Conservation (phyloP, 2,113 vertebrate genomes). For the Ictidomys tridecemlineatus region DNA sequence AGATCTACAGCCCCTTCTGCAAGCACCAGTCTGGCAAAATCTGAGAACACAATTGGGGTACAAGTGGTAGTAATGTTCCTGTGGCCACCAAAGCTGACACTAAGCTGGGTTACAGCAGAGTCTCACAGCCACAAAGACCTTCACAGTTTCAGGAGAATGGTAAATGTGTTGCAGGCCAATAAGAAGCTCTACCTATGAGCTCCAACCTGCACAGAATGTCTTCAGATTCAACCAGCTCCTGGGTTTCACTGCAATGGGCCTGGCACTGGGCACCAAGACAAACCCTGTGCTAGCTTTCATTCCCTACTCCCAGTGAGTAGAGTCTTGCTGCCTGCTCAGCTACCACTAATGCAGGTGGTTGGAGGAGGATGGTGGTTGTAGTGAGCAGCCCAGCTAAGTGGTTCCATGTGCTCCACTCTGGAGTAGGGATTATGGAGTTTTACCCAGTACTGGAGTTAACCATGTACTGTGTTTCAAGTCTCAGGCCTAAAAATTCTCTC, state of each 20-base stretch:
- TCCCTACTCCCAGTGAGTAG: neutral
- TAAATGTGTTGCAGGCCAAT: accelerated
- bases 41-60: neutral
- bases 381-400: no score
- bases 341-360: neutral
- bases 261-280: neutral
- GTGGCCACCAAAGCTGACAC: neutral
- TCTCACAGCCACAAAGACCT: neutral
- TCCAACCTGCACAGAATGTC: no score
- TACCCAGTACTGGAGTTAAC: neutral
- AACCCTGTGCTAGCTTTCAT: neutral
- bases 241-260: neutral
- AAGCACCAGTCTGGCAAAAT: neutral
- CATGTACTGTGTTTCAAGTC: neutral
- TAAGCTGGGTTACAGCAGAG: neutral
- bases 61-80: neutral
- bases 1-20: neutral
- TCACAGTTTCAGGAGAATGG: neutral
- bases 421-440: neutral
- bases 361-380: neutral
- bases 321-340: neutral
- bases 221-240: neutral
- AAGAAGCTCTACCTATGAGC: neutral
- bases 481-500: neutral
- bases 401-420: no score